Evolutionary conservation across 2,797 vertebrate genomes (phyloP).

Genomic region (Eospalax fontanierii): DNA sequence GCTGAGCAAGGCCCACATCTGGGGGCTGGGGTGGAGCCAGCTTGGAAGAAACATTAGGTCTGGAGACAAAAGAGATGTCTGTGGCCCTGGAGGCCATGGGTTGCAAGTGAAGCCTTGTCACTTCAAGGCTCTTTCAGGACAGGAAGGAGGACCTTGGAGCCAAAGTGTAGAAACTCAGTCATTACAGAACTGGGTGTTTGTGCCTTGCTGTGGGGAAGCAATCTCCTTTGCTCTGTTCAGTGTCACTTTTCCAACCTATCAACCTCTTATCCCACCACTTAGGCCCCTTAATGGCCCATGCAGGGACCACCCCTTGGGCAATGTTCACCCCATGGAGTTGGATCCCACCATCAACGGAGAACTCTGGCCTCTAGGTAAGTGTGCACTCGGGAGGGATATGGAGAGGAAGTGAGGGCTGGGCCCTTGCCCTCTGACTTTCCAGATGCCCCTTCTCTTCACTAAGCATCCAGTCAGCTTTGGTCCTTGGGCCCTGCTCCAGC

Average conservation of each 20-base stretch:
- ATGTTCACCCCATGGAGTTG: not conserved
- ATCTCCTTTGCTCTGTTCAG: not conserved
- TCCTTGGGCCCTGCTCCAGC: conserved; percentile 85
- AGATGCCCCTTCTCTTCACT: conserved; percentile 62
- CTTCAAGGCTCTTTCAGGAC: not conserved
- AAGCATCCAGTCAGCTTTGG: conserved; percentile 87
- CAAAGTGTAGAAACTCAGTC: not conserved
- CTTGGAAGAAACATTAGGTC: not conserved
- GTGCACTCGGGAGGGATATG: not conserved
- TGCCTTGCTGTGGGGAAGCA: not conserved
- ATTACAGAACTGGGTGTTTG: not conserved
- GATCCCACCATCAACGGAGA: not conserved
- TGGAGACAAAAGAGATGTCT: not conserved
- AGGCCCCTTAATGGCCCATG: not conserved
- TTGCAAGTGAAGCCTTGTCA: not conserved
- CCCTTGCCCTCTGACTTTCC: not conserved
- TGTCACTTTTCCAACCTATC: not conserved
- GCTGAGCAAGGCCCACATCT: not conserved
- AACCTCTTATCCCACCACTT: not conserved
- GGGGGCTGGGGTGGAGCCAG: not conserved
- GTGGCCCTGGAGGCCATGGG: not conserved
- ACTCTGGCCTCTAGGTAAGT: conserved; percentile 40
- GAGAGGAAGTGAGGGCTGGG: not conserved
- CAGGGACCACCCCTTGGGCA: not conserved
- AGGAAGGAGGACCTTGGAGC: not conserved